Conservation (phyloP, 2,113 vertebrate species). For the Talpa occidentalis region DNA sequence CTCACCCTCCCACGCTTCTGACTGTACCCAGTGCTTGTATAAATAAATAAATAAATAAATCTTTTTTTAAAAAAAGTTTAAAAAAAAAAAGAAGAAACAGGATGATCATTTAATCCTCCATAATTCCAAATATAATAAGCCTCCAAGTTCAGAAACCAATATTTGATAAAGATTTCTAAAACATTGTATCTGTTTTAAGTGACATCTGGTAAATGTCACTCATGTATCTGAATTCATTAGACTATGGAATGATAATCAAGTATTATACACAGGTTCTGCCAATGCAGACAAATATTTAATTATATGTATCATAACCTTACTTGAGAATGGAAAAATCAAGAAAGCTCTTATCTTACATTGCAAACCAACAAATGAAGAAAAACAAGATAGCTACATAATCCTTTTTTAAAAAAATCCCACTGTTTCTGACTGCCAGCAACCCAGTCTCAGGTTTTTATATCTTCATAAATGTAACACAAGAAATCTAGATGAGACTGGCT, state of each 20-base stretch:
- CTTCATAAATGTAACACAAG: neutral
- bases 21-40: too few species aligned
- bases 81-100: neutral
- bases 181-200: neutral
- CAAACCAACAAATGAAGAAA: slow-evolving; percentile 35
- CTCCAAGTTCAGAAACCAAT: neutral
- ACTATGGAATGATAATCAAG: slow-evolving; percentile 10
- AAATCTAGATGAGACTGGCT: neutral
- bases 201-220: neutral
- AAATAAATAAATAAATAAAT: too few species aligned
- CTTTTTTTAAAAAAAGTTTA: too few species aligned
- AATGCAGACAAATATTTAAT: neutral
- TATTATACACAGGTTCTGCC: neutral
- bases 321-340: slow-evolving; percentile 46
- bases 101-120: neutral
- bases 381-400: neutral
- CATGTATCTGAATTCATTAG: neutral
- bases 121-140: slow-evolving; percentile 24
- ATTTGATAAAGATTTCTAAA: slow-evolving; percentile 20
- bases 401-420: neutral
- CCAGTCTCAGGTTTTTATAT: neutral
- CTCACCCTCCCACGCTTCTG: too few species aligned
- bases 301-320: neutral
- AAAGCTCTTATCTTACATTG: slow-evolving; percentile 24
- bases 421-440: slow-evolving; percentile 11